A percentile compares a stretch with the other conserved stretches of the same genome.
These are phyloP conservation scores for Phorcus lineatus DNA, from an alignment of 2,888 invertebrate genomes.

Conservation along the genomic window DNA sequence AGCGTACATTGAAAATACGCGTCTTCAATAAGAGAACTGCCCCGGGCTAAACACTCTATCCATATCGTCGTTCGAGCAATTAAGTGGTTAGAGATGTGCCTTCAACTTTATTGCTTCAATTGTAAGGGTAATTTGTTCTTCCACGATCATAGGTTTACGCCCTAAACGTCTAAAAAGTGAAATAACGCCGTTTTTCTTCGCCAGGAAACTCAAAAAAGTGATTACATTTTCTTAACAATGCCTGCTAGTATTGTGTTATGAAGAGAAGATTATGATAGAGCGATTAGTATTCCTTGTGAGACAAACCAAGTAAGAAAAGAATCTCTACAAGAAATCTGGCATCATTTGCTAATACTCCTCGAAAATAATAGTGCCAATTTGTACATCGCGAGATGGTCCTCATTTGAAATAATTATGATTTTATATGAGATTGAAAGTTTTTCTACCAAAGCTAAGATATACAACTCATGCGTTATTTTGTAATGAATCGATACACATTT, in stretches of 20 bases:
- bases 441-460: too few relatives aligned
- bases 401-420: too few relatives aligned
- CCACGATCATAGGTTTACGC: neutral
- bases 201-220: neutral
- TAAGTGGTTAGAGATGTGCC: constrained; percentile 21
- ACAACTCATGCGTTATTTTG: too few relatives aligned
- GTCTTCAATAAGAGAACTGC: constrained; percentile 8
- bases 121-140: constrained; percentile 18
- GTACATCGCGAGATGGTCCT: too few relatives aligned
- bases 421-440: too few relatives aligned
- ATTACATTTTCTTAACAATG: constrained; percentile 6
- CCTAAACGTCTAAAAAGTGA: constrained; percentile 5
- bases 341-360: too few relatives aligned
- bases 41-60: neutral
- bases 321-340: too few relatives aligned
- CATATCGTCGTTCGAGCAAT: constrained; percentile 4
- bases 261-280: neutral
- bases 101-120: constrained; percentile 15
- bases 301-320: too few relatives aligned
- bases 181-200: constrained; percentile 3
- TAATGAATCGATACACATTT: too few relatives aligned
- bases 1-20: constrained; percentile 11
- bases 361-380: too few relatives aligned
- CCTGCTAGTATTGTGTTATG: neutral
- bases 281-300: too few relatives aligned